Evolutionary conservation across 2,113 vertebrate species (phyloP), one percentile per base, ranked within the genome.

Genomic region (Thunnus thynnus): DNA sequence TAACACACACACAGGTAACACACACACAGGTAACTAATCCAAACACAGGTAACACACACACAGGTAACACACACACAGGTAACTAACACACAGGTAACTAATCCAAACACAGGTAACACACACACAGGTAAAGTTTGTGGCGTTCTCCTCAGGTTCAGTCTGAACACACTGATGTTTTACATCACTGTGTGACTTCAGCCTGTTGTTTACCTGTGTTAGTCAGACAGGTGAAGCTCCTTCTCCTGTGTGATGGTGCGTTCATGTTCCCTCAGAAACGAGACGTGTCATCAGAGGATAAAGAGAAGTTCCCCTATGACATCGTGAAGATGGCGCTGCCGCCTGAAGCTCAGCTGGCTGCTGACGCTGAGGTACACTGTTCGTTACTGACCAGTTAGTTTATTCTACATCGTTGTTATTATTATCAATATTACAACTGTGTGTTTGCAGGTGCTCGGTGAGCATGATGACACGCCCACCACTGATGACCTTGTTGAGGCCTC

Each of bases 381-480:
- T 13, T 14, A 14, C 32, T 36, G 4, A 8, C 32, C 5, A 4
- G 27, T 30, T 4, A 30, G 27, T 30, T 30, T 30, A 30, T 30
- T 30, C 27, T 30, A 30, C 27, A 4, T 30, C 4, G 27, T 30
- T 30, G 7, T 36, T 36, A 4, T 36, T 36, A 7, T 36, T 36
- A 36, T 36, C 32, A 36, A 1, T 4, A 7, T 8, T 36, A 36
- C 54, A 58, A n/a, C 55, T 50, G 27, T 30, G 3, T 30, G 8
- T 60, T 12, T 16, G 17, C 96, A 99, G 78, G 98, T 97, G 56
- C 97, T 99, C 1, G 97, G 97, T 13, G 98, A 99, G 76, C 97
- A 99, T 0, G 97, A 99, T 11, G 98, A 91, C 74, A 58, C 93
- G 0, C 62, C 88, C 3, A 48, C 78, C 3, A 6, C 90, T 0